phyloP scores from a whole-genome alignment of 2,888 invertebrate genomes.

The Amblyteles armatorius region DNA sequence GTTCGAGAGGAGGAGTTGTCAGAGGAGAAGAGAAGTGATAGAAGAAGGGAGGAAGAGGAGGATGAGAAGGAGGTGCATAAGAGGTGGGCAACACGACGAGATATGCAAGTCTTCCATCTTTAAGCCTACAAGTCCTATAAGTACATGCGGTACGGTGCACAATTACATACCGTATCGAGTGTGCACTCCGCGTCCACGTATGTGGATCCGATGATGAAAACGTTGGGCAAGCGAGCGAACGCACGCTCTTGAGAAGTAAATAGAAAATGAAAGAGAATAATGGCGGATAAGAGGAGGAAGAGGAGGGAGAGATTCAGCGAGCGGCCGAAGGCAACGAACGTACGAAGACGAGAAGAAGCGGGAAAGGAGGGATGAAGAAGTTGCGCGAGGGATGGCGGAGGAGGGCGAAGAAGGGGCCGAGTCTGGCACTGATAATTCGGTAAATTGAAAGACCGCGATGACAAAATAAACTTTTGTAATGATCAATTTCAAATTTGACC shows the following conservation, averaged over 20 bases:
- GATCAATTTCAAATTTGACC: no score
- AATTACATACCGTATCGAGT: not conserved
- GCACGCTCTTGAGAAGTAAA: slow-evolving; percentile 24
- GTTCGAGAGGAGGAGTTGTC: not conserved
- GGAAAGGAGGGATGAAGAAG: slow-evolving; percentile 68
- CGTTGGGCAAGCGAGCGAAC: slow-evolving; percentile 6
- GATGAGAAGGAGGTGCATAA: not conserved
- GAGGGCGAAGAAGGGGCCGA: slow-evolving; percentile 61
- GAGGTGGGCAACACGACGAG: slow-evolving; percentile 22
- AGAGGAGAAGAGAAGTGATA: not conserved
- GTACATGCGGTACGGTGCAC: not conserved
- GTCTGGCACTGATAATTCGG: no score
- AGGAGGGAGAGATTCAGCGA: slow-evolving; percentile 30
- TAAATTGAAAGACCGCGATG: no score
- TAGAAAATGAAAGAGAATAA: slow-evolving; percentile 54
- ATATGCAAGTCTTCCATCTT: slow-evolving; percentile 48
- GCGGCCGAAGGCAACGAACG: slow-evolving; percentile 39
- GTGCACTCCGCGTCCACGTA: not conserved
- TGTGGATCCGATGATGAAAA: not conserved
- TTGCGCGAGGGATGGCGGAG: slow-evolving; percentile 65
- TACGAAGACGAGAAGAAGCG: slow-evolving; percentile 70
- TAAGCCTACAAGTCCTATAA: slow-evolving; percentile 3
- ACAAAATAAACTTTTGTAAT: no score
- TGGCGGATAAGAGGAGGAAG: not conserved
- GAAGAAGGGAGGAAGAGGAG: not conserved